Conservation (phyloP, 2,888 invertebrate species). For the Phoenoteleia sp. region DNA sequence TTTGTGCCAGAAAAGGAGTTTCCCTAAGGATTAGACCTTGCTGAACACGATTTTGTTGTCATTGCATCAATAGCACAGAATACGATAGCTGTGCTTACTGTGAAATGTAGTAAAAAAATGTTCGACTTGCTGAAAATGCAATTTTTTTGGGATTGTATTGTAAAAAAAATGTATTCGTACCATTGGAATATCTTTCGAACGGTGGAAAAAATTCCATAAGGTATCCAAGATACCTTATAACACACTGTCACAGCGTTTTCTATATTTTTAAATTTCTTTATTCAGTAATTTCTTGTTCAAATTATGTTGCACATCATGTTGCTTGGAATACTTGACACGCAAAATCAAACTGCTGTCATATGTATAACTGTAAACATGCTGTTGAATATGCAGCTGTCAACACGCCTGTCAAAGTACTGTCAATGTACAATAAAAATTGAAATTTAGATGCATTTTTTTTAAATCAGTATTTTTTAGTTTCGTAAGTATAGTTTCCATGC, state of each 20-base stretch:
- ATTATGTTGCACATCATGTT: background rate
- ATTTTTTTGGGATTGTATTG: constrained; percentile 15
- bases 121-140: constrained; percentile 1
- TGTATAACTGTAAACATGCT: background rate
- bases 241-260: too few species aligned
- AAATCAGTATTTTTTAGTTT: background rate
- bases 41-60: too few species aligned
- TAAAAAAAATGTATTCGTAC: constrained; percentile 16
- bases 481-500: background rate
- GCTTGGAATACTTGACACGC: background rate
- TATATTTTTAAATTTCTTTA: background rate
- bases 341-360: background rate
- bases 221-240: too few species aligned
- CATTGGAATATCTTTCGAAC: constrained; percentile 30
- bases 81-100: constrained; percentile 3
- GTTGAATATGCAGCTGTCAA: background rate
- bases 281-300: background rate
- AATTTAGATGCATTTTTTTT: background rate
- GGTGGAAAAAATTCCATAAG: constrained; percentile 10
- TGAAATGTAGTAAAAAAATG: constrained; percentile 17
- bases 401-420: constrained; percentile 11
- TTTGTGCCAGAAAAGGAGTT: constrained; percentile 10
- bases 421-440: constrained; percentile 8
- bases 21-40: background rate
- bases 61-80: constrained; percentile 6